Evolutionary conservation across 2,888 invertebrate species (phyloP), one percentile per base, ranked within the genome.

Genomic region (Mallateleia sp.): DNA sequence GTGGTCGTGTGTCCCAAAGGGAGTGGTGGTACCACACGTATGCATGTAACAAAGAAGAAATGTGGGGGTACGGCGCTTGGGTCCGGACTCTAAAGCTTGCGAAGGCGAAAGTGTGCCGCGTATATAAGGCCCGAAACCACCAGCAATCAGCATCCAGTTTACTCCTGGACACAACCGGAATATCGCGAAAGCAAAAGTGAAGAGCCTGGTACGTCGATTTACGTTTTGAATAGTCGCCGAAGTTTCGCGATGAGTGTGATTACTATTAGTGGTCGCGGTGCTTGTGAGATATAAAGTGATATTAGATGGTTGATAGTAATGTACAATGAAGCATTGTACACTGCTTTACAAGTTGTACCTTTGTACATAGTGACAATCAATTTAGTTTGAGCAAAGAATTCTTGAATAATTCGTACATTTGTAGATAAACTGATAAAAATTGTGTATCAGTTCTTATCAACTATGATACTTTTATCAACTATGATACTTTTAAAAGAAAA

Each of bases 61-160:
- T 91, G 94, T 92, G 94, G 94, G 95, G 94, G 94, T 92, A 93
- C 89, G 86, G 92, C 93, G 71, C 78, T 87, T 90, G 92, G 90
- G 88, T 88, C 90, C 90, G 90, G 89, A 88, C 78, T 71, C 82
- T 83, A 89, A 91, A 93, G 92, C 93, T 93, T 93, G 94, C 94
- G 94, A 95, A 95, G 95, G 95, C 96, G 96, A 96, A 96, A 96
- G 96, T 96, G 94, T 95, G 94, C 94, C 95, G 90, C 95, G 95
- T 96, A 96, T 96, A 96, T 96, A 96, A 96, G 96, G 95, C 95
- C 95, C 95, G 93, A 95, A 94, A 95, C 91, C 94, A 93, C 93
- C 93, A 94, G 94, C 95, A 95, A 95, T 95, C 95, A 95, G 95
- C 95, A 96, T 96, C 95, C 96, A 96, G 96, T 96, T 96, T 96